Conservation (phyloP, 2,888 invertebrate species). For the Romanomermis culicivorax region DNA sequence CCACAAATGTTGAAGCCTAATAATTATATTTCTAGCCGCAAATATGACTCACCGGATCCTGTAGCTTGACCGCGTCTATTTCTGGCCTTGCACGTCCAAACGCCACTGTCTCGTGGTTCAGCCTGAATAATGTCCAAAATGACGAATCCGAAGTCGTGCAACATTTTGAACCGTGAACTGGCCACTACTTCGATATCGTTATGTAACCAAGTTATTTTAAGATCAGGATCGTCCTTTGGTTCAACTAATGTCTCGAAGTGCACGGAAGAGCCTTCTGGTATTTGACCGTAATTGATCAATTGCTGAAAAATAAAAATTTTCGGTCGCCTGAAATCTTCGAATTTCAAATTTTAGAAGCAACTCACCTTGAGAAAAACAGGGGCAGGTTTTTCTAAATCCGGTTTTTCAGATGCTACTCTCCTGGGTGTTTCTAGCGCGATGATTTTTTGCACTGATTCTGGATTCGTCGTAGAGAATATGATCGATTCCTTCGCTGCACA, state of each 20-base stretch:
- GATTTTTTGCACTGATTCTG: slow-evolving; percentile 1
- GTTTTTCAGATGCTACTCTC: slow-evolving; percentile 13
- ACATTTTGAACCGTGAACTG: slow-evolving; percentile 62
- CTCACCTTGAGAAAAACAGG: slow-evolving; percentile 6
- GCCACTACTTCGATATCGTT: slow-evolving; percentile 63
- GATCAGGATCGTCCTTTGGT: slow-evolving; percentile 61
- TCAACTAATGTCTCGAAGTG: slow-evolving; percentile 82
- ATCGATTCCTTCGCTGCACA: slow-evolving; percentile 10
- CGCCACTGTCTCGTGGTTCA: slow-evolving; percentile 59
- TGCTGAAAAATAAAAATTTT: no score
- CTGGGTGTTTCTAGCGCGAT: slow-evolving; percentile 23
- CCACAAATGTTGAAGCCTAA: no score
- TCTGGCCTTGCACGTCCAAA: slow-evolving; percentile 65
- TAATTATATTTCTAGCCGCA: no score
- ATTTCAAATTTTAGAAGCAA: no score
- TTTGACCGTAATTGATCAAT: slow-evolving; percentile 14
- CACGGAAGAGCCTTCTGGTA: slow-evolving; percentile 52
- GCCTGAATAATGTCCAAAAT: slow-evolving; percentile 28
- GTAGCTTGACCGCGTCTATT: neutral
- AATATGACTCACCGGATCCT: no score
- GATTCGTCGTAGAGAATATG: slow-evolving; percentile 6
- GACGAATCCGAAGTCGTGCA: slow-evolving; percentile 84
- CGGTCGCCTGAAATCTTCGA: no score
- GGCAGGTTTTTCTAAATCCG: no score
- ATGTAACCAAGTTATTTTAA: slow-evolving; percentile 81